These are phyloP conservation scores for Ichneumoninae sp. DNA, from an alignment of 2,888 invertebrate genomes.

Conservation along the genomic window DNA sequence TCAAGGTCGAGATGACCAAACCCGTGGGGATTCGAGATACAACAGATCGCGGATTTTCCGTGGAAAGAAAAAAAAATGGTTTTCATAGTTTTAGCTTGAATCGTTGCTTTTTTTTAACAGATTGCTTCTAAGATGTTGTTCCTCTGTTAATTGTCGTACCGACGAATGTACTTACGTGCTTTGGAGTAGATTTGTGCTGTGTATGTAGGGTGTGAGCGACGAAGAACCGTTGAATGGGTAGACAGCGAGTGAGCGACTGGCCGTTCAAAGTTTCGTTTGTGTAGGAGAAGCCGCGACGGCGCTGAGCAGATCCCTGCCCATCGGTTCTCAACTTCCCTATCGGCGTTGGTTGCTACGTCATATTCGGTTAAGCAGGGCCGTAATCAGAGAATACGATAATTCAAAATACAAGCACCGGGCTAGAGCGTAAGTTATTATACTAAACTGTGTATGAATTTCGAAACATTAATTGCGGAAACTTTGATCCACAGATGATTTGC, in stretches of 20 bases:
- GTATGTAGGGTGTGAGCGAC: constrained; percentile 45
- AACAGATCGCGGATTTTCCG: not conserved
- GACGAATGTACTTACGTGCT: constrained; percentile 72
- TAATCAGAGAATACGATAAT: constrained; percentile 18
- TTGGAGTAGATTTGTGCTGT: constrained; percentile 65
- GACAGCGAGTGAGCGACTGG: constrained; percentile 74
- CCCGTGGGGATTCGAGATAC: not conserved
- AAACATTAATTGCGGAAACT: not conserved
- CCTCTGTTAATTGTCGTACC: constrained; percentile 43
- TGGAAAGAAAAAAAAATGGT: not conserved
- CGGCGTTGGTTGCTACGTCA: constrained; percentile 45
- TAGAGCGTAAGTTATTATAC: not conserved
- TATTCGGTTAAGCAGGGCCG: constrained; percentile 51
- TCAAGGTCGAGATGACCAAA: constrained; percentile 74
- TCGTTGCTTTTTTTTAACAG: not conserved
- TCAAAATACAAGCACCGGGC: not conserved
- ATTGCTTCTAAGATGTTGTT: not conserved
- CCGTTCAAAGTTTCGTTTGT: constrained; percentile 74
- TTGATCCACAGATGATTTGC: not conserved
- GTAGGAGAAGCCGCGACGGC: constrained; percentile 69
- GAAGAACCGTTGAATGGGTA: constrained; percentile 69
- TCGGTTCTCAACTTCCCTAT: constrained; percentile 63
- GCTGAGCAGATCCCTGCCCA: constrained; percentile 63
- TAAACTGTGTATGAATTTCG: not conserved
- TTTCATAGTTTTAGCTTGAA: not conserved